Base-by-base conservation (phyloP, 1,140 invertebrate species). In the Drosophila lini region DNA sequence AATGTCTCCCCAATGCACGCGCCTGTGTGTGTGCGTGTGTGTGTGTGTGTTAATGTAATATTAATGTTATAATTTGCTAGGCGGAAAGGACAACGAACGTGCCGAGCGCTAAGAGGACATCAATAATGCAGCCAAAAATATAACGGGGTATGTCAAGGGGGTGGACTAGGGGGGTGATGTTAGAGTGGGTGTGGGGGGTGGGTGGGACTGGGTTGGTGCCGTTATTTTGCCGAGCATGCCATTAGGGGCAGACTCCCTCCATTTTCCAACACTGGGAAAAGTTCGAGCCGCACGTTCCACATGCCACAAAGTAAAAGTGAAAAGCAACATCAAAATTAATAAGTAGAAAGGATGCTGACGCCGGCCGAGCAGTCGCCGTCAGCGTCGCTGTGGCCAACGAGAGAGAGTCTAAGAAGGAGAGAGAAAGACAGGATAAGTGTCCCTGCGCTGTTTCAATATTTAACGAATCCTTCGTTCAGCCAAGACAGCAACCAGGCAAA, bases 311-410 rank as follows among this genome's bases (percentile, higher is more conserved):
- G 85, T 90, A 89, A 89, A 89, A 89, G 84, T 89, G 84, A 89
- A 89, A 89, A 89, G 85, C 85, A 89, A 81, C 85, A 88, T 84
- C 74, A 89, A 89, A 88, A 88, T 89, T 83, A 88, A 88, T 83
- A 88, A 89, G 84, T 88, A 83, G 80, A 88, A 86, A 83, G 83
- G 83, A 88, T 88, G 83, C 83, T 89, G 69, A 61, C 61, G 71
- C 42, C 50, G 36, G 58, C 81, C 57, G 62, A 73, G 71, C 40
- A 45, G 32, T 48, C 62, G 44, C 53, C n/a, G 76, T 50, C 42
- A 60, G n/a, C 45, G 25, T 41, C 48, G 34, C 31, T 63, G 57
- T 34, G 56, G 50, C 53, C 59, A 69, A 59, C 32, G 40, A 22
- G 47, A 45, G 60, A 25, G 60, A 36, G 45, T 22, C 25, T 28